Base-by-base conservation (phyloP, 2,888 invertebrate genomes). In the Chrysomela aeneicollis region DNA sequence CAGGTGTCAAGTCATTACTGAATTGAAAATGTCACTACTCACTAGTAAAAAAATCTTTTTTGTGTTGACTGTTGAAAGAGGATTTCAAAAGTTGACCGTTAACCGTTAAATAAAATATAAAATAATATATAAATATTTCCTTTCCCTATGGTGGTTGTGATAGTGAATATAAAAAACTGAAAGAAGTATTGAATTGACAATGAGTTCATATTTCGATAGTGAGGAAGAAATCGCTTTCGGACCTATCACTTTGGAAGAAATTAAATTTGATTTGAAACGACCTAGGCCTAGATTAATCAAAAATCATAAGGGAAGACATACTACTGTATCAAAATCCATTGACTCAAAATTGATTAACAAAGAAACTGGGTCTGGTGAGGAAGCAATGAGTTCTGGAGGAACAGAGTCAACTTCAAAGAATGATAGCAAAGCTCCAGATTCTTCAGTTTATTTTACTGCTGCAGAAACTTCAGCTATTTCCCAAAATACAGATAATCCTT, bases 161-260 rank as follows among this genome's bases (percentile, higher is more conserved):
- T n/a, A n/a, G n/a, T n/a, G n/a, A n/a, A n/a, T n/a, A n/a, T n/a
- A n/a, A n/a, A n/a, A n/a, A n/a, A n/a, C n/a, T n/a, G n/a, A n/a
- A n/a, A n/a, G n/a, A n/a, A n/a, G n/a, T n/a, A n/a, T n/a, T n/a
- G n/a, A n/a, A n/a, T n/a, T 35, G 10, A 35, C 53, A 15, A 61
- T 63, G 59, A 61, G 59, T 53, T 47, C 63, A 22, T 68, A 47
- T 18, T 68, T 64, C 10, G 54, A 57, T 46, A 64, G 66, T 19
- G 66, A 68, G 6, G 68, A 68, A 46, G 68, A 64, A 51, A 51
- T 68, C 1, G 62, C 63, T n/a, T 68, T 61, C 55, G 68, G 68
- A 1, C 66, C 63, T n/a, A 15, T 64, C 12, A 64, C 66, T 9
- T 52, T 66, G 32, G 55, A 52, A 52, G 68, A 68, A 54, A 62